These are phyloP conservation scores for Plagodis pulveraria DNA, from an alignment of 2,888 invertebrate genomes.

Conservation along the genomic window DNA sequence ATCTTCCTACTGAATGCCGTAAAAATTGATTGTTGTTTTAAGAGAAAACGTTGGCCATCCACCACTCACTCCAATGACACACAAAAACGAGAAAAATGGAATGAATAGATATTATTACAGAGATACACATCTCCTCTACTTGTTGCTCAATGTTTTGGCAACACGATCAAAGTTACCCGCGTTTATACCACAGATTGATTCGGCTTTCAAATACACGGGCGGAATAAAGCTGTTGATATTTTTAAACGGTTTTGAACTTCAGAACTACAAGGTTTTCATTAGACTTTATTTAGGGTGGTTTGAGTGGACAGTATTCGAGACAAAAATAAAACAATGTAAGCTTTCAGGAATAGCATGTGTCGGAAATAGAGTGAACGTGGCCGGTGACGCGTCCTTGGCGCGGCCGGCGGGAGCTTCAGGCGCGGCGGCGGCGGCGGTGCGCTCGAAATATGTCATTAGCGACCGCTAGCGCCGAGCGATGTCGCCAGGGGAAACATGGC, in stretches of 20 bases:
- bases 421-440: slow-evolving; percentile 43
- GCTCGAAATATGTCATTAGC: slow-evolving; percentile 76
- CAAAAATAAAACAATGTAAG: slow-evolving; percentile 81
- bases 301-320: slow-evolving; percentile 66
- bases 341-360: slow-evolving; percentile 77
- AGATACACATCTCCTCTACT: slow-evolving; percentile 26
- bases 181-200: slow-evolving; percentile 37
- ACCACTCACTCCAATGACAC: too few relatives aligned
- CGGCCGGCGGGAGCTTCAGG: slow-evolving; percentile 25
- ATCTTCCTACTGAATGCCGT: too few relatives aligned
- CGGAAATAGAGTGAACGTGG: slow-evolving; percentile 70
- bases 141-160: slow-evolving; percentile 44
- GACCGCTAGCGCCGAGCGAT: slow-evolving; percentile 44
- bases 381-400: slow-evolving; percentile 74
- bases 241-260: slow-evolving; percentile 33
- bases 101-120: slow-evolving; percentile 7
- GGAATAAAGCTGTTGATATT: slow-evolving; percentile 30
- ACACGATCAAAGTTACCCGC: slow-evolving; percentile 45
- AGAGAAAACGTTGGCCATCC: too few relatives aligned
- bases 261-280: slow-evolving; percentile 27
- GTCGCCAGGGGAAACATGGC: slow-evolving; percentile 44
- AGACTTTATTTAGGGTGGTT: slow-evolving; percentile 22
- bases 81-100: background rate
- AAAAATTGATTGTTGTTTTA: too few relatives aligned
- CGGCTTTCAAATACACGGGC: slow-evolving; percentile 37